phyloP scores from a whole-genome alignment of 2,113 vertebrate genomes.

The Aix galericulata region DNA sequence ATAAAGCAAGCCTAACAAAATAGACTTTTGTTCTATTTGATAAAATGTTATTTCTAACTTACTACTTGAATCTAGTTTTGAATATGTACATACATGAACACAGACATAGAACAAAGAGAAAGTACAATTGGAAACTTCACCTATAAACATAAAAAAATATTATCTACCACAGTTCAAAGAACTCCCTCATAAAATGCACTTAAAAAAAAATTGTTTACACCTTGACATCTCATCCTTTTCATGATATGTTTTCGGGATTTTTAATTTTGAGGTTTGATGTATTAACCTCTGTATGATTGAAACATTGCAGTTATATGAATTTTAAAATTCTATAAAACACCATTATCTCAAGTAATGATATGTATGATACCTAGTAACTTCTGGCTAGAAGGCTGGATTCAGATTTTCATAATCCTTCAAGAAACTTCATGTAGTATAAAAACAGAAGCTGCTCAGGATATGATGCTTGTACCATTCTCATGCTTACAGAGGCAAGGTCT shows the following conservation, averaged over 20 bases:
- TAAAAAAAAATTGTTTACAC: background rate
- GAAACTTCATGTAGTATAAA: background rate
- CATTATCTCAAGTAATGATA: background rate
- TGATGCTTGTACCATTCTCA: rapidly evolving
- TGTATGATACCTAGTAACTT: background rate
- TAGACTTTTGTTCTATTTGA: background rate
- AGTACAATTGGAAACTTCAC: background rate
- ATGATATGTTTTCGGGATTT: background rate
- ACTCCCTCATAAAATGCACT: background rate
- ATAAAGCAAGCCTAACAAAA: background rate
- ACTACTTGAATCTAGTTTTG: background rate
- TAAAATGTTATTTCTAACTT: background rate
- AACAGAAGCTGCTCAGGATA: background rate
- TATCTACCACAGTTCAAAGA: background rate
- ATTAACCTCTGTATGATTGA: background rate
- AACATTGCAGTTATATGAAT: background rate
- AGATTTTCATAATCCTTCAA: background rate
- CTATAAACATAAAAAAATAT: background rate
- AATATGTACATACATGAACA: background rate
- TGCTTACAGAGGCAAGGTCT: background rate
- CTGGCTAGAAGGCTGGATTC: background rate
- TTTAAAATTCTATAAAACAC: background rate
- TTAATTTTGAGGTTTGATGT: background rate
- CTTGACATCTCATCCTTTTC: background rate
- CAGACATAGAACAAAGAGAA: background rate